Base-by-base conservation (phyloP, 1,140 invertebrate species). In the Drosophila kanapiae region DNA sequence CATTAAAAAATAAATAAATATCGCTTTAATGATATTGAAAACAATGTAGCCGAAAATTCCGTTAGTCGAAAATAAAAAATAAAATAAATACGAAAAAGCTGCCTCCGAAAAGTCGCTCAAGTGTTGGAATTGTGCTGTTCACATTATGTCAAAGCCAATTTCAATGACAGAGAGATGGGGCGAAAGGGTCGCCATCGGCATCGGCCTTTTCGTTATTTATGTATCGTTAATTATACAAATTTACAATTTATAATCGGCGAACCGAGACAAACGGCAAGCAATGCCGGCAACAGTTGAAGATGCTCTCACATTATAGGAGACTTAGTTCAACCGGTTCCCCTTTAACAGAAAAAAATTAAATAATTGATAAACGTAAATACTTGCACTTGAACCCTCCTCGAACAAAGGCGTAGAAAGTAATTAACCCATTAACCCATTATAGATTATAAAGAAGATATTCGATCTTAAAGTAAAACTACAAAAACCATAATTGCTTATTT, bases 351-450 rank as follows among this genome's bases (percentile, higher is more conserved):
- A 70, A 38, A 57, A 59, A 51, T 29, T 29, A 8, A n/a, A n/a
- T 29, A 23, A 8, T 23, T 23, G 1, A 18, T 14, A 8, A 3
- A 3, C 4, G 35, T 14, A 14, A 14, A 67, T 56, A 53, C 61
- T 76, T 51, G 79, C 77, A 87, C 83, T 86, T 79, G 79, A 86
- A 86, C 82, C 76, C 57, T 78, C 67, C 59, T 64, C 16, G 4
- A 43, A 11, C 69, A 11, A 79, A 87, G 79, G 71, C 78, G 83
- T 74, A 83, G 84, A 87, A 87, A 88, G 80, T 87, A 49, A 58
- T 51, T 42, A 54, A 43, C 49, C 40, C 47, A 23, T 40, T 42
- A 13, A 14, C 23, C 23, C 45, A 48, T 14, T 27, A 23, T 9
- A 48, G 18, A 4, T 23, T 13, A 23, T 45, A 13, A 6, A 18